Evolutionary conservation across 2,797 vertebrate species (phyloP).

Genomic region (Scarus forsteni): DNA sequence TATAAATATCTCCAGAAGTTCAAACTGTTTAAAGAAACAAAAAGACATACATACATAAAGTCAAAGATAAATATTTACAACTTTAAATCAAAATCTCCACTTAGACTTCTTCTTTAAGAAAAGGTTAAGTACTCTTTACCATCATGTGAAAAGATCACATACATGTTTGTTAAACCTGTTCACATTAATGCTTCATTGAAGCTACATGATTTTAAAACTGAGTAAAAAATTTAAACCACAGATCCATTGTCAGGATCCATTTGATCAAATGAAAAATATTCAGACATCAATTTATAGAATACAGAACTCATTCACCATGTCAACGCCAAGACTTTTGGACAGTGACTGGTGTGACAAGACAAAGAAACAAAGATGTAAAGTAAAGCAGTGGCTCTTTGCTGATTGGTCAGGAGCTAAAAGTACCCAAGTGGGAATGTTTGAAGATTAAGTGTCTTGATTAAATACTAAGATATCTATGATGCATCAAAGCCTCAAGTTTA

Average conservation of each 20-base stretch:
- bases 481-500: no score
- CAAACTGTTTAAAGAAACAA: background rate
- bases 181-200: constrained; percentile 69
- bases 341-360: background rate
- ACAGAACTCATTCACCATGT: background rate
- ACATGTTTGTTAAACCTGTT: background rate
- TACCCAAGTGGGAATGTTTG: no score
- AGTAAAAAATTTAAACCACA: constrained; percentile 14
- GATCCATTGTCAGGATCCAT: background rate
- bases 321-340: background rate
- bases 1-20: background rate
- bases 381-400: background rate
- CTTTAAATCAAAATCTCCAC: background rate
- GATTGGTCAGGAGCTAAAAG: no score
- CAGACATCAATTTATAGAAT: background rate
- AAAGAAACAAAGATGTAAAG: background rate
- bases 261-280: constrained; percentile 9
- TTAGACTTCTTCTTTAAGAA: background rate
- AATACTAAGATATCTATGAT: no score
- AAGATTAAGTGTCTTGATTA: no score
- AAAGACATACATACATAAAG: background rate
- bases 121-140: background rate
- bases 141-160: constrained; percentile 2
- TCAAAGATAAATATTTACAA: background rate
- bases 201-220: constrained; percentile 48